A percentile compares a stretch with the other conserved stretches of the same genome.
Evolutionary conservation across 35 echinoderm and acorn worm species (phyloP).

Genomic region (Anneissia japonica): DNA sequence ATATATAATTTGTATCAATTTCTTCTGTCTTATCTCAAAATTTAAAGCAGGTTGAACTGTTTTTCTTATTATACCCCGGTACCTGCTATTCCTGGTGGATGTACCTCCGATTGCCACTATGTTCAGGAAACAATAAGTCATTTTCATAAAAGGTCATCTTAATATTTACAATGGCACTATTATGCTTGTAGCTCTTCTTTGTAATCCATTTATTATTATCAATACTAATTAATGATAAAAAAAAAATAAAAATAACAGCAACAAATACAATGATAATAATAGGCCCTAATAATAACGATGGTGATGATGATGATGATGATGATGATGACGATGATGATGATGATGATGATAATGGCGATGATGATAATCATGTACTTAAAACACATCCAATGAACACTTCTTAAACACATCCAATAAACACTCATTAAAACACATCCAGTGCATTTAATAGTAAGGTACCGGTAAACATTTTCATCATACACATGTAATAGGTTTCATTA

Average conservation of each 20-base stretch:
- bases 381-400: background rate
- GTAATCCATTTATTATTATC: too few species aligned
- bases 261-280: too few species aligned
- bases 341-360: slow-evolving; percentile 27
- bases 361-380: background rate
- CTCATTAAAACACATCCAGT: too few species aligned
- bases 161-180: too few species aligned
- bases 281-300: background rate
- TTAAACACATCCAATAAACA: too few species aligned
- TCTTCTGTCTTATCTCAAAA: background rate
- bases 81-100: background rate
- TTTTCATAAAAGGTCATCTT: background rate
- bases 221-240: too few species aligned
- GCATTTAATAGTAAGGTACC: too few species aligned
- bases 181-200: too few species aligned
- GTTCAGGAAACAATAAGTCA: background rate
- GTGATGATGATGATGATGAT: slow-evolving; percentile 8
- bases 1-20: background rate
- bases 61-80: background rate
- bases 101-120: background rate
- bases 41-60: background rate
- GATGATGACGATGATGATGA: slow-evolving; percentile 27
- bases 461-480: too few species aligned
- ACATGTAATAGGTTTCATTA: too few species aligned
- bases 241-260: too few species aligned